A percentile compares a stretch with the other conserved stretches of the same genome.
Conservation (phyloP, 2,113 vertebrate species). For the Falcunculus frontatus region DNA sequence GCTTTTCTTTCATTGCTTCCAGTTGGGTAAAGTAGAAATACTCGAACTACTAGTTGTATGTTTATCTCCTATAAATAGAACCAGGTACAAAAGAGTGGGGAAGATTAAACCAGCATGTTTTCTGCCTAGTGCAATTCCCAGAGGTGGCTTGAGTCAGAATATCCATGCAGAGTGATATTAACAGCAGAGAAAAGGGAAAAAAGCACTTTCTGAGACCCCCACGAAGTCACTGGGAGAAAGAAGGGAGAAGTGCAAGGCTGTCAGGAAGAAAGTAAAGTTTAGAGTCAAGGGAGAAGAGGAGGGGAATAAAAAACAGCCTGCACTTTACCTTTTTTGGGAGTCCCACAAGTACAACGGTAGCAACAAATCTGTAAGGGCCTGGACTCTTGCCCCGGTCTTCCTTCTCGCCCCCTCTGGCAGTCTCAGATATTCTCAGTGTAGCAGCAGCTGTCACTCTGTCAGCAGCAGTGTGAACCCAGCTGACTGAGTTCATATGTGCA, state of each 20-base stretch:
- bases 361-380: neutral
- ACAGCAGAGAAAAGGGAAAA: neutral
- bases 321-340: neutral
- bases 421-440: neutral
- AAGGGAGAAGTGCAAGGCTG: neutral
- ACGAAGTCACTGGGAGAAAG: neutral
- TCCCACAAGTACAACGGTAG: neutral
- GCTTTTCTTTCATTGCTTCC: neutral
- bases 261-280: neutral
- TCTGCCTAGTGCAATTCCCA: neutral
- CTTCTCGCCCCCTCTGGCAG: neutral
- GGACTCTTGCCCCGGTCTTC: neutral
- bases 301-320: neutral
- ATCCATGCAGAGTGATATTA: neutral
- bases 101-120: neutral
- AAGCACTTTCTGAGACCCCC: neutral
- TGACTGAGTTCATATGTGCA: neutral
- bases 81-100: neutral
- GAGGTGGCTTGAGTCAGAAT: neutral
- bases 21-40: neutral
- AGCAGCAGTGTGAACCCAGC: slow-evolving; percentile 2
- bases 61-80: neutral
- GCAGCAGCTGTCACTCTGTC: slow-evolving; percentile 16
- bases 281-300: neutral
- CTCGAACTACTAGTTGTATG: neutral